A percentile compares a stretch with the other conserved stretches of the same genome.
Evolutionary conservation across 1,140 invertebrate genomes (phyloP).

Genomic region (Ctenoplectra terminalis): DNA sequence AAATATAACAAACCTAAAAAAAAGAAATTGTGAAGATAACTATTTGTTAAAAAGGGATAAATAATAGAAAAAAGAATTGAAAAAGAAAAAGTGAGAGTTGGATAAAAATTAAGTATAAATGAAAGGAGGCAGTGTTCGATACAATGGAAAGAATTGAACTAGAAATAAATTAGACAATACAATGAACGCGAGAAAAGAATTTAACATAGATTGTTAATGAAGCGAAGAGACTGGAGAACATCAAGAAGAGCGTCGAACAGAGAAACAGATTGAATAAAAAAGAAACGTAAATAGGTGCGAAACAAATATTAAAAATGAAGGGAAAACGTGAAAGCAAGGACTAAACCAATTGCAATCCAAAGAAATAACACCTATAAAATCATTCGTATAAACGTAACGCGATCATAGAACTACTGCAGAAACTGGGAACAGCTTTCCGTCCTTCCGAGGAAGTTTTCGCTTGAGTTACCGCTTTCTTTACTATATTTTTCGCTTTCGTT

Average conservation of each 20-base stretch:
- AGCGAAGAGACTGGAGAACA: background rate
- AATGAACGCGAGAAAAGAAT: background rate
- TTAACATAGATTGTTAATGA: background rate
- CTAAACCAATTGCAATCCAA: background rate
- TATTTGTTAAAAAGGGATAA: too few relatives aligned
- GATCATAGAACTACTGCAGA: background rate
- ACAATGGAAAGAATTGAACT: background rate
- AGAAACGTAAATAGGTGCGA: background rate
- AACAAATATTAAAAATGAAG: background rate
- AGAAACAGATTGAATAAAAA: background rate
- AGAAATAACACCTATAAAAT: constrained; percentile 1
- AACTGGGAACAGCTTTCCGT: background rate
- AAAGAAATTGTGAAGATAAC: too few relatives aligned
- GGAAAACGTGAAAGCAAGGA: background rate
- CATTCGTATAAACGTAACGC: constrained; percentile 16
- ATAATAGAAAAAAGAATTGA: too few relatives aligned
- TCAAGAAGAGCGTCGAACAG: rapidly evolving
- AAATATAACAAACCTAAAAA: too few relatives aligned
- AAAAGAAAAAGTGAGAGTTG: background rate
- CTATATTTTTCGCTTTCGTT: background rate
- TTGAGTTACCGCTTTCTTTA: background rate
- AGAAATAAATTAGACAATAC: background rate
- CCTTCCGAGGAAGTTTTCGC: background rate
- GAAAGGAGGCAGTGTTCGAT: too few relatives aligned
- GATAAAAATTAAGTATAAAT: background rate